A percentile compares a stretch with the other conserved stretches of the same genome.
phyloP scores from a whole-genome alignment of 35 echinoderm and acorn worm genomes.

The Ophiothrix spiculata region DNA sequence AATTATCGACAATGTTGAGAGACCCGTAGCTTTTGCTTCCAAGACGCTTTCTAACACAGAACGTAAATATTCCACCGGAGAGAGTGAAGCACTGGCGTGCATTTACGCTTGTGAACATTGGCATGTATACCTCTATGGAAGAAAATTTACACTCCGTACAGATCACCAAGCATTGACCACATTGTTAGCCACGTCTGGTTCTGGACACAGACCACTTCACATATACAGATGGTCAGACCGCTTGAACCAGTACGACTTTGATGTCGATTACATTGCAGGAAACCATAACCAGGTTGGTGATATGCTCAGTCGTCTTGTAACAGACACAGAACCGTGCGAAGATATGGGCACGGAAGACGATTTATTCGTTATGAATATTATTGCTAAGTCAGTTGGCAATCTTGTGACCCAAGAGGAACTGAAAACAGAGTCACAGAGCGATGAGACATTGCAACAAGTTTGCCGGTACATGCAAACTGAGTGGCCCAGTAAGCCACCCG shows the following conservation, averaged over 20 bases:
- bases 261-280: conserved; percentile 31
- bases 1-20: conserved; percentile 39
- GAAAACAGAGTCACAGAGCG: conserved; percentile 26
- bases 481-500: conserved; percentile 51
- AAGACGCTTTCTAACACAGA: conserved; percentile 34
- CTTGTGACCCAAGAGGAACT: conserved; percentile 6
- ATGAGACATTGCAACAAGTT: conserved; percentile 40
- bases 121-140: conserved; percentile 59
- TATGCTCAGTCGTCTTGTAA: conserved; percentile 20
- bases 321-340: neutral
- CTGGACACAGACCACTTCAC: conserved; percentile 49
- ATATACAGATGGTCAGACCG: conserved; percentile 52
- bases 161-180: conserved; percentile 62
- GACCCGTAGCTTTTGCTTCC: conserved; percentile 62
- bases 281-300: conserved; percentile 34
- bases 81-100: conserved; percentile 49
- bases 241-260: conserved; percentile 40
- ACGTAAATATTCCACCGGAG: conserved; percentile 29
- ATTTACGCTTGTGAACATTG: conserved; percentile 63
- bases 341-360: conserved; percentile 42
- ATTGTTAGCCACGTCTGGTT: conserved; percentile 42
- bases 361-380: conserved; percentile 17
- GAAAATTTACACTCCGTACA: conserved; percentile 68
- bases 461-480: conserved; percentile 15
- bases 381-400: conserved; percentile 23